These are phyloP conservation scores for Plumapathes pennacea DNA, from an alignment of 92 coral and sea anemone species.

Conservation along the genomic window DNA sequence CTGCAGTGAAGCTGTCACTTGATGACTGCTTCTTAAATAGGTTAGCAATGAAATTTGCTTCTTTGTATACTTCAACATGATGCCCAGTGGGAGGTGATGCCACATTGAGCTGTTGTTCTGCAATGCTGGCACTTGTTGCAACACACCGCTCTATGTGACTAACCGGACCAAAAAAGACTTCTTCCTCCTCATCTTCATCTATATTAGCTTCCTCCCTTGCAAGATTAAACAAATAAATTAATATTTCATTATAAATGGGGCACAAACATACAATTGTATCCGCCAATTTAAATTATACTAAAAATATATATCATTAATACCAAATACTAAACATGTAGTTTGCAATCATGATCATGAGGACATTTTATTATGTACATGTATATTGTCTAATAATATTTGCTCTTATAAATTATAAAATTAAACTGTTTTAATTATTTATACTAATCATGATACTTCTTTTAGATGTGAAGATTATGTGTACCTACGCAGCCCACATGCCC, in stretches of 20 bases:
- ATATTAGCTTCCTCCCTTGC: constrained; percentile 27
- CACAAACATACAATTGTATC: no score
- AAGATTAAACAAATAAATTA: background rate
- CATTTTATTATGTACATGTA: no score
- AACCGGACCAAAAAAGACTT: constrained; percentile 94
- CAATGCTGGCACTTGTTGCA: constrained; percentile 43
- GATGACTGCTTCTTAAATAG: constrained; percentile 51
- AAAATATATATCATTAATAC: no score
- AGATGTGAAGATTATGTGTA: no score
- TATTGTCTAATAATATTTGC: no score
- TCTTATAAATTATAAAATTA: no score
- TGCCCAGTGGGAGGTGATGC: constrained; percentile 86
- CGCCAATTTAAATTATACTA: no score
- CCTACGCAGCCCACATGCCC: no score
- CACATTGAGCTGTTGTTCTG: constrained; percentile 48
- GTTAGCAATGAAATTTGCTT: constrained; percentile 86
- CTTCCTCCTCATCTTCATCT: constrained; percentile 78
- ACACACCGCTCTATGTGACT: constrained; percentile 91
- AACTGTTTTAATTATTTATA: no score
- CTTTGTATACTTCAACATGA: constrained; percentile 93
- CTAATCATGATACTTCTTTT: no score
- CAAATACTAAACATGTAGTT: no score
- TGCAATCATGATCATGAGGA: no score
- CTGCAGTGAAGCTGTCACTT: background rate
- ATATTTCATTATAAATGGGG: background rate